phyloP scores from a whole-genome alignment of 1,140 invertebrate genomes.

The Drosophila nigromelanica region DNA sequence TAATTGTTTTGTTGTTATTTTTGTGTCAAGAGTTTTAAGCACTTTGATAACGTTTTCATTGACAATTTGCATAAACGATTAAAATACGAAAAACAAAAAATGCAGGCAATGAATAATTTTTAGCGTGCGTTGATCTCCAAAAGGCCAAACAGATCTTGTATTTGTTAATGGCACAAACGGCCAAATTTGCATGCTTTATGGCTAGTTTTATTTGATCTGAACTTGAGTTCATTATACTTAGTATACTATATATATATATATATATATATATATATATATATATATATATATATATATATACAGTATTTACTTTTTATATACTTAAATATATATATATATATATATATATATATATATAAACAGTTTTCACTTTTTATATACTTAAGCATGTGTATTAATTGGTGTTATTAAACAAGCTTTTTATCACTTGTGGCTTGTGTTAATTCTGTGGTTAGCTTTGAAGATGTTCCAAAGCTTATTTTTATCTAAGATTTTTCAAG shows the following conservation, averaged over 20 bases:
- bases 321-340: too few relatives aligned
- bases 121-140: constrained; percentile 3
- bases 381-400: too few relatives aligned
- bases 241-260: too few relatives aligned
- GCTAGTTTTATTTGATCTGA: not conserved
- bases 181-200: not conserved
- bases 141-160: constrained; percentile 9
- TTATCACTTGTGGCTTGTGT: too few relatives aligned
- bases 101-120: constrained; percentile 5
- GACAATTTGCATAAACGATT: constrained; percentile 33
- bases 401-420: too few relatives aligned
- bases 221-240: not conserved
- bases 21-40: not conserved
- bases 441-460: not conserved
- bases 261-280: too few relatives aligned
- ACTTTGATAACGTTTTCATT: constrained; percentile 4
- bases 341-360: too few relatives aligned
- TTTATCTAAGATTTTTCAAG: not conserved
- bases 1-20: not conserved
- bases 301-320: too few relatives aligned
- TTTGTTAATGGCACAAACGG: not conserved
- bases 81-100: constrained; percentile 8
- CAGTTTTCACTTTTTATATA: too few relatives aligned
- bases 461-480: not conserved
- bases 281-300: too few relatives aligned